Evolutionary conservation across 2,113 vertebrate genomes (phyloP), one percentile per base, ranked within the genome.

Genomic region (Ictalurus furcatus): DNA sequence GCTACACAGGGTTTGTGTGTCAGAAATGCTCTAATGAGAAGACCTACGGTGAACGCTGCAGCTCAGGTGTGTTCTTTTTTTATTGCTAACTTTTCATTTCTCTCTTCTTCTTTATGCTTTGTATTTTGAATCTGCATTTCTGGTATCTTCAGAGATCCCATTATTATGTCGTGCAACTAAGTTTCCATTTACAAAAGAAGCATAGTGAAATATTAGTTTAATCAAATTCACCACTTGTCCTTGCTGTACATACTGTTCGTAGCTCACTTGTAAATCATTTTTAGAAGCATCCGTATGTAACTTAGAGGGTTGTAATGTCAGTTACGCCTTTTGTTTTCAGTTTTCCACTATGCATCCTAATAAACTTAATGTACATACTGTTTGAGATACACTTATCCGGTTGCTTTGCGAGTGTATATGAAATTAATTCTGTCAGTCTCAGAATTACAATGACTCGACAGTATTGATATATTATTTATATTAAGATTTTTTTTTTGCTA

Each of bases 1-100:
- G 95, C 8, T 99, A 97, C 90, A 91, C 96, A 0, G 98, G 98
- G 0, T 96, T 96, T 71, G 96, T 96, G 71, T 99, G 98, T 93
- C 96, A 98, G 88, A 92, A 97, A 0, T 99, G 98, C 93, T 90
- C 2, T 25, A 96, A 97, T 88, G 89, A 92, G 30, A 95, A 93
- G 19, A 88, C 34, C 9, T 99, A 93, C 25, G 98, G 98, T 44
- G 92, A 94, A 6, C 94, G 96, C 83, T 99, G 98, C 89, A 94
- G 95, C 79, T 96, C 96, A 94, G 96, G 98, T 99, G 91, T 90
- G 95, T 76, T 6, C 52, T 0, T 12, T 1, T 84, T 40, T 88
- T 21, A 65, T 25, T 73, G 19, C 8, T 25, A 44, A 83, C 23
- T 78, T 52, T 78, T 48, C 11, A 12, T 48, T 74, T 74, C 17